Evolutionary conservation across 1,140 invertebrate species (phyloP).

Genomic region (Chironomus striatipennis): DNA sequence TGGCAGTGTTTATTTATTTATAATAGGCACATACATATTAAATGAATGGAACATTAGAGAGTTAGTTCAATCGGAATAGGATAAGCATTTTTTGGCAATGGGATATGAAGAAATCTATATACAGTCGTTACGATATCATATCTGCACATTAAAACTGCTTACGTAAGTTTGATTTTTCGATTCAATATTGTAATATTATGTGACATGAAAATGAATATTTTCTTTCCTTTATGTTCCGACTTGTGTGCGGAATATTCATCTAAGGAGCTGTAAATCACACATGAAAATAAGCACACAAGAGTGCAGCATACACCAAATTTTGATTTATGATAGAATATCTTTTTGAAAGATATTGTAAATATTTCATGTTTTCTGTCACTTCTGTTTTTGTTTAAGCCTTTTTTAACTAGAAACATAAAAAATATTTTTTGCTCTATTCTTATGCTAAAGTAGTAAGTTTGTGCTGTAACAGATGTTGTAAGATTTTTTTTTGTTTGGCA

Average conservation of each 20-base stretch:
- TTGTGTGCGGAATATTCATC: background rate
- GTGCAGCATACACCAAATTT: background rate
- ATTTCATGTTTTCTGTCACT: slow-evolving; percentile 8
- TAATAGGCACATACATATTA: slow-evolving; percentile 11
- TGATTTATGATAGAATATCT: background rate
- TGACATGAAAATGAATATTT: background rate
- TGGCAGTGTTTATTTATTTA: slow-evolving; percentile 21
- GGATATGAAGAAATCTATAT: no score
- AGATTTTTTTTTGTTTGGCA: no score
- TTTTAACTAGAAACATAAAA: background rate
- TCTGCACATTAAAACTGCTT: no score
- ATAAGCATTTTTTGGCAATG: no score
- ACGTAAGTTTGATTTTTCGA: no score
- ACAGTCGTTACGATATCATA: no score
- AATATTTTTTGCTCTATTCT: background rate
- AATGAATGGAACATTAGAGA: background rate
- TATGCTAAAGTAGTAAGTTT: background rate
- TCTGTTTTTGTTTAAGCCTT: background rate
- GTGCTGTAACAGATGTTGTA: background rate
- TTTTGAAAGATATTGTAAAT: background rate
- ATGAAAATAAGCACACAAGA: background rate
- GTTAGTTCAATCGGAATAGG: background rate
- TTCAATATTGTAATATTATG: background rate
- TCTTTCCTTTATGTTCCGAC: background rate
- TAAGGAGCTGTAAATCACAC: no score